Percentiles rank a stretch among this genome's conserved stretches.
Evolutionary conservation across 2,113 vertebrate genomes (phyloP).

Genomic region (Orientallactaga bullata): DNA sequence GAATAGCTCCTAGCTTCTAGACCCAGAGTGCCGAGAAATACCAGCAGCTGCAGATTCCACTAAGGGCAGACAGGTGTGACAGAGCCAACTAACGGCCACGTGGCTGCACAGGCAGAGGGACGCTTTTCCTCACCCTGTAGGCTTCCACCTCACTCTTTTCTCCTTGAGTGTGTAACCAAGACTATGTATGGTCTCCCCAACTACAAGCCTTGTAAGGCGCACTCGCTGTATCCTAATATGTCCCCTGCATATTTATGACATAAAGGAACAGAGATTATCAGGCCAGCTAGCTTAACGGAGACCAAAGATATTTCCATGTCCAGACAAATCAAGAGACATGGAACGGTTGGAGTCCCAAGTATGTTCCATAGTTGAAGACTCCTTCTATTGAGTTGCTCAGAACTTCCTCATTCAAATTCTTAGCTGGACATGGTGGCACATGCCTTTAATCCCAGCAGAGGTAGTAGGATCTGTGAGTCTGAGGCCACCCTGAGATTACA

Average conservation of each 20-base stretch:
- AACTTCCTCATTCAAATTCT: background rate
- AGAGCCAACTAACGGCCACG: background rate
- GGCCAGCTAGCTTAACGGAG: rapidly evolving
- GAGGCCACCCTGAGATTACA: too few relatives aligned
- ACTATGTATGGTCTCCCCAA: rapidly evolving
- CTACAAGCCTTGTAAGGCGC: background rate
- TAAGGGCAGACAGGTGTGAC: background rate
- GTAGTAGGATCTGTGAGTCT: too few relatives aligned
- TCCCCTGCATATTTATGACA: rapidly evolving
- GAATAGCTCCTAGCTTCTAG: rapidly evolving
- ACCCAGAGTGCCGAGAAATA: background rate
- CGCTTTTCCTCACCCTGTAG: rapidly evolving
- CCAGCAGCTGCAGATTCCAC: rapidly evolving
- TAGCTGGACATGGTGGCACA: background rate
- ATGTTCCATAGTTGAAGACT: background rate
- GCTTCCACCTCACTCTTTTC: background rate
- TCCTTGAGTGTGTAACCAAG: rapidly evolving
- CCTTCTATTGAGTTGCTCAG: background rate
- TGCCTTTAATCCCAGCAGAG: too few relatives aligned
- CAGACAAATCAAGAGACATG: too few relatives aligned
- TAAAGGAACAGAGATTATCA: background rate
- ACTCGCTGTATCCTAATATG: rapidly evolving
- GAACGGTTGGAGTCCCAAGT: background rate
- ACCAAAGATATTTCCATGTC: background rate
- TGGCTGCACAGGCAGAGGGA: rapidly evolving